Base-by-base conservation (phyloP, 2,888 invertebrate species). In the Agrochola lota region DNA sequence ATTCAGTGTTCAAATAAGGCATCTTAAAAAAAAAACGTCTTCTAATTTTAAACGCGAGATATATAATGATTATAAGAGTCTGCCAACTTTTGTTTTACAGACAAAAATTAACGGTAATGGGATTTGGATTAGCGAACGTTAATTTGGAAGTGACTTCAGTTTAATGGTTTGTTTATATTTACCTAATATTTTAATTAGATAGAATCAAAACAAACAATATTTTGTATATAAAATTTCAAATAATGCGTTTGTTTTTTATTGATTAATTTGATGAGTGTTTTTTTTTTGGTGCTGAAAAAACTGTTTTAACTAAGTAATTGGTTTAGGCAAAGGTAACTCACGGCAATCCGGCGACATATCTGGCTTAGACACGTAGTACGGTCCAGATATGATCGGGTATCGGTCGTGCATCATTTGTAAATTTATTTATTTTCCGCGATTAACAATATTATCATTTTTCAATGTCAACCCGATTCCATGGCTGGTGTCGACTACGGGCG, bases 401-500 rank as follows among this genome's bases (percentile, higher is more conserved):
- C 84, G 78, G 23, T 90, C 89, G 79, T 91, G 87, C 92, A 93
- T 94, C 67, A 71, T 85, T 49, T 71, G 55, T 73, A 0, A 71
- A 74, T 71, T 71, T 78, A 70, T 81, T 85, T 80, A 71, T 81
- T 77, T 80, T 74, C 64, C 35, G 64, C 46, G 68, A 20, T 83
- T 17, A 63, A 79, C 77, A 73, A 43, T 72, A 77, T 76, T 71
- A 76, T 78, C 60, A 72, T 71, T 77, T 88, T 91, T 92, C 92
- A 93, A 92, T 92, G 91, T 91, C 92, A 91, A 87, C 84, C 76
- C 89, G 80, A 87, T 91, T 91, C 90, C 90, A 89, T 89, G 91
- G 88, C 85, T 85, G 52, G 70, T 66, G 82, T 71, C 78, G 85
- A 90, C 94, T 92, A 94, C 92, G 88, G 85, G 85, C 78, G 83